Conservation (phyloP, 2,797 vertebrate genomes). For the Typhlichthys subterraneus region DNA sequence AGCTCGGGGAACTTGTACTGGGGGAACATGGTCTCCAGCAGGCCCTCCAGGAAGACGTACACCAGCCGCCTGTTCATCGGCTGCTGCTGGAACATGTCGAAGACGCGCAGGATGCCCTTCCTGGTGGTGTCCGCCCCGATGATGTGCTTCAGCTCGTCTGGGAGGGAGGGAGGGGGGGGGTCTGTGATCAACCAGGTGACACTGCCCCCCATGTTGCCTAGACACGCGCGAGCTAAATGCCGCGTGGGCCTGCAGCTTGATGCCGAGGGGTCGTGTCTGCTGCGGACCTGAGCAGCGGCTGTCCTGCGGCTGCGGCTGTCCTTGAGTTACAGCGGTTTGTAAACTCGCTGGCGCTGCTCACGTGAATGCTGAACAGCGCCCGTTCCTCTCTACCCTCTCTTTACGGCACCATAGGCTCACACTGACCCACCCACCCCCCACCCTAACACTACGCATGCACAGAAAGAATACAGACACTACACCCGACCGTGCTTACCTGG, state of each 20-base stretch:
- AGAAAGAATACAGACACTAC: too few species aligned
- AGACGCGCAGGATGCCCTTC: conserved; percentile 97
- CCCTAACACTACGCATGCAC: too few species aligned
- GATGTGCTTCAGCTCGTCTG: conserved; percentile 99
- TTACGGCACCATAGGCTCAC: too few species aligned
- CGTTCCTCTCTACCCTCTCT: too few species aligned
- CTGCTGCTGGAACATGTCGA: conserved; percentile 98
- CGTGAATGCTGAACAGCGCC: too few species aligned
- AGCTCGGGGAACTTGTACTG: conserved; percentile 97
- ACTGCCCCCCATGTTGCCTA: too few species aligned
- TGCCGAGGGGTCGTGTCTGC: too few species aligned
- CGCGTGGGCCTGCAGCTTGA: too few species aligned
- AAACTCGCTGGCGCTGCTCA: too few species aligned
- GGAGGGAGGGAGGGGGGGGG: neutral
- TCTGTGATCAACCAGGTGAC: neutral
- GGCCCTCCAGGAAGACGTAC: conserved; percentile 96
- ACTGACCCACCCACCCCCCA: too few species aligned
- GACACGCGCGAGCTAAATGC: neutral
- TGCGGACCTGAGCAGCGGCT: neutral
- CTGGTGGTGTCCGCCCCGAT: conserved; percentile 97
- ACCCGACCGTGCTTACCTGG: conserved; percentile 79
- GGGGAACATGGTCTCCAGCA: conserved; percentile 97
- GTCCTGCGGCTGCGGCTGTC: neutral
- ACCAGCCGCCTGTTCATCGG: conserved; percentile 96
- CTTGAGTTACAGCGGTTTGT: neutral